These are phyloP conservation scores for Thumatha senex DNA, from an alignment of 2,888 invertebrate genomes.

Conservation along the genomic window DNA sequence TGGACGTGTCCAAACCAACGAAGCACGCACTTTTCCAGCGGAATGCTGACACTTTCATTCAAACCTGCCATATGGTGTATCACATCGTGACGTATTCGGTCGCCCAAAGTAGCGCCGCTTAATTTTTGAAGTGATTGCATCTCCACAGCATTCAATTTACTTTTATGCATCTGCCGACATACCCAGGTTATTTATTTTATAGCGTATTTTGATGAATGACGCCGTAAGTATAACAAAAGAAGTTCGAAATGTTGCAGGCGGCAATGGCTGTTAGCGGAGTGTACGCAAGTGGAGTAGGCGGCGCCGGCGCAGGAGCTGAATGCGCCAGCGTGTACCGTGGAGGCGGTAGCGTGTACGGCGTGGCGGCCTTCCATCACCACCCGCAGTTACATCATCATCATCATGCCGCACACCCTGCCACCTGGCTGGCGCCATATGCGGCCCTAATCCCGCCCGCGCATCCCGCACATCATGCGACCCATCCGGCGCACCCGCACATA, in stretches of 20 bases:
- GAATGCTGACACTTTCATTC: too few species aligned
- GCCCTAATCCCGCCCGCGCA: conserved; percentile 71
- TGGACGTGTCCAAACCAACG: too few species aligned
- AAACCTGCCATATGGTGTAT: too few species aligned
- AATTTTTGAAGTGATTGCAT: too few species aligned
- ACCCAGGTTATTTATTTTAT: too few species aligned
- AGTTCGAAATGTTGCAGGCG: conserved; percentile 44
- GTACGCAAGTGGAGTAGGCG: conserved; percentile 67
- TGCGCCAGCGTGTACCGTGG: conserved; percentile 75
- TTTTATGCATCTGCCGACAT: too few species aligned
- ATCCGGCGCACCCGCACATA: conserved; percentile 71
- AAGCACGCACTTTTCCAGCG: too few species aligned
- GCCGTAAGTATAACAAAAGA: conserved; percentile 15
- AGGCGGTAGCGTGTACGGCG: conserved; percentile 71
- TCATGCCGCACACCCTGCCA: conserved; percentile 69
- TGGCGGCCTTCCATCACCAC: conserved; percentile 74
- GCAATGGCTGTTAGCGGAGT: conserved; percentile 77
- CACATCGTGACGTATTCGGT: too few species aligned
- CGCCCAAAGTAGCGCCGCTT: too few species aligned
- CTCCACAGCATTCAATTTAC: too few species aligned
- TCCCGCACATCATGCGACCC: conserved; percentile 63
- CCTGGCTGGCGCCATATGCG: conserved; percentile 78
- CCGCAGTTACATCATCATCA: conserved; percentile 75
- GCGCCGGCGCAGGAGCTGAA: conserved; percentile 62
- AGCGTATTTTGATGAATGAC: too few species aligned